A percentile compares a stretch with the other conserved stretches of the same genome.
These are phyloP conservation scores for Eptesicus fuscus DNA, from an alignment of 2,113 vertebrate species.

Conservation along the genomic window DNA sequence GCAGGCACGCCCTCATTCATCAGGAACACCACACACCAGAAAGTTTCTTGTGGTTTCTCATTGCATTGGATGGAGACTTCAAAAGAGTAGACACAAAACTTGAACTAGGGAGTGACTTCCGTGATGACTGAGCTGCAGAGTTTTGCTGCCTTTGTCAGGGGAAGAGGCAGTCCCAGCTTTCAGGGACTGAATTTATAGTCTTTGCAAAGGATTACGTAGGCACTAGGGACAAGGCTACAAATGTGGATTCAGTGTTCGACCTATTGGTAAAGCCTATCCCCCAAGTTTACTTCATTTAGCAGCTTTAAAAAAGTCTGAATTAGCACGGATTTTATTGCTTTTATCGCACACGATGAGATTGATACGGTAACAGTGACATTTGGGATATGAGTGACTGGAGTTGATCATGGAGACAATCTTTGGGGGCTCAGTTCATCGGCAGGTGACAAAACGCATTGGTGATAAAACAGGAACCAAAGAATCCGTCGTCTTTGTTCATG, in stretches of 20 bases:
- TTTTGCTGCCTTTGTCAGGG: neutral
- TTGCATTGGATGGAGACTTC: neutral
- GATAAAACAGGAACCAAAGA: neutral
- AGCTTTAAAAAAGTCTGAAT: neutral
- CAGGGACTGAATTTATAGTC: neutral
- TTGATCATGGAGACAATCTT: neutral
- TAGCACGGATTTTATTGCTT: neutral
- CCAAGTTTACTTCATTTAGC: neutral
- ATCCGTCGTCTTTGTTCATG: neutral
- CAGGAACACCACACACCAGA: fast-evolving
- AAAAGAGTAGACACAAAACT: neutral
- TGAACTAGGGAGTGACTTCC: neutral
- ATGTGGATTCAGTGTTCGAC: neutral
- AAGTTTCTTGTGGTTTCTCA: neutral
- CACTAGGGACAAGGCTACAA: neutral
- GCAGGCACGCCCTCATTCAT: neutral
- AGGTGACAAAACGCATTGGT: neutral
- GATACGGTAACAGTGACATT: neutral
- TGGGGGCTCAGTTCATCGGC: neutral
- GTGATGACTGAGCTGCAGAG: neutral
- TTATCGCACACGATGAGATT: neutral
- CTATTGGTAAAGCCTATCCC: neutral
- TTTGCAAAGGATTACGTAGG: neutral
- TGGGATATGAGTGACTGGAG: neutral
- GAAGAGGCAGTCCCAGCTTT: neutral